Evolutionary conservation across 2,797 vertebrate species (phyloP), one percentile per base, ranked within the genome.

Genomic region (Microctenopoma steveboyesi): DNA sequence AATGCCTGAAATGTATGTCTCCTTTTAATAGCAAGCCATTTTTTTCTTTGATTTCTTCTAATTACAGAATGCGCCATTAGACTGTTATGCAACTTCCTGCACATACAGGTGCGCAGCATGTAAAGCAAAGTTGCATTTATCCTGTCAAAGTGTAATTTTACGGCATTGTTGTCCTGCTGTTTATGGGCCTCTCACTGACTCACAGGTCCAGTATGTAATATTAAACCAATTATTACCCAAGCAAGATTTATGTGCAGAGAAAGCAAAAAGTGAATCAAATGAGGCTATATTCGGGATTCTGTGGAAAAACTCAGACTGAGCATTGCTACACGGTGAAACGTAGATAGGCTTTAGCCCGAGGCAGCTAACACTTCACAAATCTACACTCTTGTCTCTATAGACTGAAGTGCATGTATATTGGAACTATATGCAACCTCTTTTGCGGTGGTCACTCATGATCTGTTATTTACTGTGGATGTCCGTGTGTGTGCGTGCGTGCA

Each of bases 361-460:
- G 82, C 83, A 88, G 72, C 64, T 81, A 74, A 79, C 74, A 82
- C 79, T 73, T 73, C 48, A 79, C 83, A 82, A 79, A 83, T 81
- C 79, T 69, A 78, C 72, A 85, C 71, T 80, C 63, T 12, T 64
- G 76, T 74, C 78, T 82, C 83, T 42, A 50, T 60, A 73, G 82
- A 79, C 64, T 7, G 11, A 50, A 74, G 79, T 84, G 70, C 72
- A 75, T 70, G 60, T 2, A 30, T 45, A 59, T 22, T 69, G 77
- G 70, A 81, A 85, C 61, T 12, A 86, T 84, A 80, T 7, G 57
- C 13, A n/a, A 57, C 77, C 67, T 54, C 62, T 48, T 63, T 75
- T 73, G 78, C 37, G 14, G 52, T 22, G 9, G 55, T 81, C 70
- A 70, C 63, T 83, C 64, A 83, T 59, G 81, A 83, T 72, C 64